Percentiles rank a stretch among this genome's conserved stretches.
These are phyloP conservation scores for Hydroisotoma schaefferi DNA, from an alignment of 2,888 invertebrate species.

Conservation along the genomic window DNA sequence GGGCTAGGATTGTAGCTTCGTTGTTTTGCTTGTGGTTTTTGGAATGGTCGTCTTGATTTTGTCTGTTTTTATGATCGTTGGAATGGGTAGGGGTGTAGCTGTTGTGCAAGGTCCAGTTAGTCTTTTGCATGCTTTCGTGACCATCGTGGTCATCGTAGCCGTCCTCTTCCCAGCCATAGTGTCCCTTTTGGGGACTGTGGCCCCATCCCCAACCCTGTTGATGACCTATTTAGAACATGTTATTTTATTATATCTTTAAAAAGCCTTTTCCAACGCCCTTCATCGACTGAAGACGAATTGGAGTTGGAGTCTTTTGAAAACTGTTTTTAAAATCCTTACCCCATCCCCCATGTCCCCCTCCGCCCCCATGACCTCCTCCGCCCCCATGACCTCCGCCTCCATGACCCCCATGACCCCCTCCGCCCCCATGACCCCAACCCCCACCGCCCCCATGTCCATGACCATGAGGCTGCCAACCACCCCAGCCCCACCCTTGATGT, in stretches of 20 bases:
- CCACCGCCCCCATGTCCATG: neutral
- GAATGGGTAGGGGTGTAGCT: neutral
- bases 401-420: neutral
- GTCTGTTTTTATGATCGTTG: neutral
- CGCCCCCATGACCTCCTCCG: neutral
- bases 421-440: neutral
- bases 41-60: neutral
- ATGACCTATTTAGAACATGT: too few species aligned
- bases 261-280: too few species aligned
- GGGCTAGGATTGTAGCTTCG: constrained; percentile 2
- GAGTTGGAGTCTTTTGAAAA: too few species aligned
- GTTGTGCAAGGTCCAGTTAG: constrained; percentile 18
- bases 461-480: neutral
- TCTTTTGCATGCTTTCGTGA: constrained; percentile 17
- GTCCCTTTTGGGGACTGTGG: neutral
- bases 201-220: constrained; percentile 12
- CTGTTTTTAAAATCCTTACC: neutral
- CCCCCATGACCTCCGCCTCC: neutral
- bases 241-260: too few species aligned
- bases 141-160: constrained; percentile 15
- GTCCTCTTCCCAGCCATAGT: neutral
- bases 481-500: constrained; percentile 18
- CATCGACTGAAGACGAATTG: too few species aligned
- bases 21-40: constrained; percentile 6
- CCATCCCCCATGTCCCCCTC: neutral